phyloP scores from a whole-genome alignment of 2,113 vertebrate species.

The Helogale parvula region DNA sequence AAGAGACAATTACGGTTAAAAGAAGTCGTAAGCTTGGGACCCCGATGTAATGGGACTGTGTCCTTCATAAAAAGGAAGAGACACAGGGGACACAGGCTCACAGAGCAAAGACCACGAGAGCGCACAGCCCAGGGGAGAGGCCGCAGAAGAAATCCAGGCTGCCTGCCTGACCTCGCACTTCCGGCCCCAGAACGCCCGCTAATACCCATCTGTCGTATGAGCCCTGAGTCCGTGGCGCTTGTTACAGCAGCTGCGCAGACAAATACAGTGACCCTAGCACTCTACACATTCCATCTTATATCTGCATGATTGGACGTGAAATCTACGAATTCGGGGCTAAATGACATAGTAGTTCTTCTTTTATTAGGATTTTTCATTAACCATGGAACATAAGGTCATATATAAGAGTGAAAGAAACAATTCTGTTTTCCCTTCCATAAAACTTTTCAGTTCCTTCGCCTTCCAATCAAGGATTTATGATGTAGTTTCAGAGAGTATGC shows the following conservation, averaged over 20 bases:
- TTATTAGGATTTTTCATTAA: background rate
- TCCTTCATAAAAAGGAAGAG: background rate
- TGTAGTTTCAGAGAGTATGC: background rate
- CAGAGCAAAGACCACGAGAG: background rate
- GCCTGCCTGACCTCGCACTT: background rate
- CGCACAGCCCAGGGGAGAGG: background rate
- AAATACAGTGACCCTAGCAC: background rate
- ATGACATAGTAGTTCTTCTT: background rate
- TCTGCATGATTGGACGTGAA: background rate
- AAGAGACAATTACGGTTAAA: background rate
- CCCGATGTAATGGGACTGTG: no score
- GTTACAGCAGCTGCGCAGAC: background rate
- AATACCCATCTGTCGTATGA: fast-evolving
- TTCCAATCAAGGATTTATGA: background rate
- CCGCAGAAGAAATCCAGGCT: background rate
- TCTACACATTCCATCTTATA: background rate
- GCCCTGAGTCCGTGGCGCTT: fast-evolving
- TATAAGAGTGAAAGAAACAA: background rate
- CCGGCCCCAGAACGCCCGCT: background rate
- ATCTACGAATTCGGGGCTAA: background rate
- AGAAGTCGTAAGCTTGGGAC: background rate
- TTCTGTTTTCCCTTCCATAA: background rate
- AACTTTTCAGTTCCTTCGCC: background rate
- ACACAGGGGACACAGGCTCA: background rate
- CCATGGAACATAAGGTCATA: background rate